A percentile compares a stretch with the other conserved stretches of the same genome.
These are phyloP conservation scores for Rutilus rutilus DNA, from an alignment of 2,113 vertebrate genomes.

Conservation along the genomic window DNA sequence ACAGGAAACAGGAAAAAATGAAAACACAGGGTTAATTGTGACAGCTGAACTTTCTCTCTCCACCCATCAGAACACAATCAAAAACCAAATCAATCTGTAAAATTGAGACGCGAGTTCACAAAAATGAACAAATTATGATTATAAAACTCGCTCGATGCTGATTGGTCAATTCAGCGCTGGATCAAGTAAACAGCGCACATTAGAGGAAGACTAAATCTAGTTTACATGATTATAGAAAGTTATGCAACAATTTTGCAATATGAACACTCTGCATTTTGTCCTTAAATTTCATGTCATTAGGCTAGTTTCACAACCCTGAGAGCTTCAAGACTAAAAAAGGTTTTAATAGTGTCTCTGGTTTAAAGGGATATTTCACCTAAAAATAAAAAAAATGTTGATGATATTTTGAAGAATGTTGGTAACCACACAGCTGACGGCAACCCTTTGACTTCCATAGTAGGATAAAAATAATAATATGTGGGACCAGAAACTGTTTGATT, in stretches of 20 bases:
- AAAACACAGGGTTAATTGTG: conserved; percentile 59
- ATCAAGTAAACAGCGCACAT: neutral
- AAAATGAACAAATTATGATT: neutral
- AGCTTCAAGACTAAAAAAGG: neutral
- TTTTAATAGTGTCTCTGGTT: neutral
- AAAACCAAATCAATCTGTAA: conserved; percentile 36
- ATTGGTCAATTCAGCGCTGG: neutral
- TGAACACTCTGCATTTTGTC: neutral
- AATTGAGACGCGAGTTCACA: neutral
- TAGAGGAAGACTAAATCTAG: neutral
- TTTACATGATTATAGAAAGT: neutral
- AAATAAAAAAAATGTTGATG: no score
- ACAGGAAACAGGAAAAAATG: conserved; percentile 58
- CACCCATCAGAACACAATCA: conserved; percentile 43
- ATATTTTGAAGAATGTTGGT: no score
- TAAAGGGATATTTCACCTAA: neutral
- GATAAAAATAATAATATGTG: no score
- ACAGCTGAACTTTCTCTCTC: conserved; percentile 72
- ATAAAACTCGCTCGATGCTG: neutral
- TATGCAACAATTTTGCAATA: neutral
- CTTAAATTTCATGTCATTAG: neutral
- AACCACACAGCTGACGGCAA: no score
- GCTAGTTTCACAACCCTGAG: neutral
- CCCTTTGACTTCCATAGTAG: no score
- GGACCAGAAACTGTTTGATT: no score